phyloP scores from a whole-genome alignment of 2,113 vertebrate species.

The Hystrix brachyura region DNA sequence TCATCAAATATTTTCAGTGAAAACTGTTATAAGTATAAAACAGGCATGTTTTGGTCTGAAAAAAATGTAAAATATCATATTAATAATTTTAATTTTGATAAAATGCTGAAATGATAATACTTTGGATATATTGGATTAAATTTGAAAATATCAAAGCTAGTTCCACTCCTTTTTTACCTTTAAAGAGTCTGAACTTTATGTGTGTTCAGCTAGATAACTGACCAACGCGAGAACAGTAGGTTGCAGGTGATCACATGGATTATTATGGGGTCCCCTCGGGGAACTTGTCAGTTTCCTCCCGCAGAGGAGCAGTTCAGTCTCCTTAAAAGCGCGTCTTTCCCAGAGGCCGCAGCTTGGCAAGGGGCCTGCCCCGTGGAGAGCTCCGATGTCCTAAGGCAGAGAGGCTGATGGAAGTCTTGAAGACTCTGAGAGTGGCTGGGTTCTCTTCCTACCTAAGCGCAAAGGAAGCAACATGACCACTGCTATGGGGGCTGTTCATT shows the following conservation, averaged over 20 bases:
- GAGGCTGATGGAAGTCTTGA: background rate
- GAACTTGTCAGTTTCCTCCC: slow-evolving; percentile 8
- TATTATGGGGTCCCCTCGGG: background rate
- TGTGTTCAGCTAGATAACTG: slow-evolving; percentile 1
- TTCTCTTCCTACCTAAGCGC: background rate
- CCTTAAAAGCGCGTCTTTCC: slow-evolving; percentile 50
- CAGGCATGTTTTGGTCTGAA: background rate
- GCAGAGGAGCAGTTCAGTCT: background rate
- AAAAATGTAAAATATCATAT: background rate
- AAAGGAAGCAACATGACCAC: background rate
- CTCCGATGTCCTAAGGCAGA: background rate
- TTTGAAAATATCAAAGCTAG: slow-evolving; percentile 39
- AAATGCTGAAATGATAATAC: background rate
- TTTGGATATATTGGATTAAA: background rate
- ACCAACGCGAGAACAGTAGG: background rate
- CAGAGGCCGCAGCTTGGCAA: slow-evolving; percentile 9
- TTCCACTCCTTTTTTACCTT: slow-evolving; percentile 13
- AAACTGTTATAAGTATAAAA: background rate
- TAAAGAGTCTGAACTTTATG: background rate
- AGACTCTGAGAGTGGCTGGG: background rate
- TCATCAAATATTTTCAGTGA: background rate
- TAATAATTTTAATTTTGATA: background rate
- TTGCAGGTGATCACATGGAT: slow-evolving; percentile 8
- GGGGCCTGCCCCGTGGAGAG: background rate
- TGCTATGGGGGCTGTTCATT: background rate